These are phyloP conservation scores for Montipora foliosa DNA, from an alignment of 64 coral and sea anemone species.

Conservation along the genomic window DNA sequence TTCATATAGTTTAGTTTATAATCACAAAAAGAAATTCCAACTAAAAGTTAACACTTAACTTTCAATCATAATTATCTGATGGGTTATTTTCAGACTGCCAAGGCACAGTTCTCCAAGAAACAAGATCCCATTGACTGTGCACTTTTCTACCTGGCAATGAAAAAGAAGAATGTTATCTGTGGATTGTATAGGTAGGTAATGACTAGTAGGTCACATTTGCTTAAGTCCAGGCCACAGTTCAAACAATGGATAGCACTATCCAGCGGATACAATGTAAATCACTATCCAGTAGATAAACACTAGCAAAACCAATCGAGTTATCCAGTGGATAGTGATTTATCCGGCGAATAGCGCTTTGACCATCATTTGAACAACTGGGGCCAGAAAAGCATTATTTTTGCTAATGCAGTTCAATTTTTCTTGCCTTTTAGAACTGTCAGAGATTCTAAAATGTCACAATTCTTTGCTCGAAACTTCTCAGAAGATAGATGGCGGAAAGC, in stretches of 20 bases:
- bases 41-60: too few species aligned
- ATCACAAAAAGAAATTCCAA: too few species aligned
- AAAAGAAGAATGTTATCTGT: conserved; percentile 98
- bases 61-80: too few species aligned
- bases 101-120: conserved; percentile 89
- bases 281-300: too few species aligned
- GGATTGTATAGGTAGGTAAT: conserved; percentile 87
- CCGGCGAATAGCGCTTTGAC: too few species aligned
- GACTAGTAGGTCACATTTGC: neutral
- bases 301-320: too few species aligned
- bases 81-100: conserved; percentile 73
- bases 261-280: too few species aligned
- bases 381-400: too few species aligned
- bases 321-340: too few species aligned
- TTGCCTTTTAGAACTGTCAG: conserved; percentile 76
- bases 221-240: neutral
- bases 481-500: conserved; percentile 98
- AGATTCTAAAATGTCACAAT: conserved; percentile 93
- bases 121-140: conserved; percentile 98
- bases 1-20: too few species aligned
- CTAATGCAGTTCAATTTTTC: neutral
- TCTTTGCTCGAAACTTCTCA: conserved; percentile 89
- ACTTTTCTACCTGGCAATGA: conserved; percentile 94
- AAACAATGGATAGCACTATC: too few species aligned
- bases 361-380: too few species aligned